Base-by-base conservation (phyloP, 2,113 vertebrate genomes). In the Muscicapa adusta region DNA sequence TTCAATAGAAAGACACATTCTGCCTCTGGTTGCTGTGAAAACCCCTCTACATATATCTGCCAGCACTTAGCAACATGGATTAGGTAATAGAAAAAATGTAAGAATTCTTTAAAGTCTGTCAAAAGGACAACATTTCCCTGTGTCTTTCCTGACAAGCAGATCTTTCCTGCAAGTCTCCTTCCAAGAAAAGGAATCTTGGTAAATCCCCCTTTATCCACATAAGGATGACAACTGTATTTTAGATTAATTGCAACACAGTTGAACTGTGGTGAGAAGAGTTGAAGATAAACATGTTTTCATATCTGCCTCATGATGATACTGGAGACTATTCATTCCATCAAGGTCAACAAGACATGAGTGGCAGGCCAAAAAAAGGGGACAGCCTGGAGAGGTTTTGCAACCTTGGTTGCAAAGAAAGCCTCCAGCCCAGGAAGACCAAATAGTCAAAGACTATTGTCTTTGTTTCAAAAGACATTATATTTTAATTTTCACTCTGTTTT, bases 171-270 rank as follows among this genome's bases (percentile, higher is more conserved):
- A 9, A 8, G 5, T 43, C 18, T 31, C n/a, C 12, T 73, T 79
- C 48, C 18, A 63, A 43, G 18, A 12, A 70, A 63, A 22, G 6
- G 7, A 6, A 2, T 47, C 9, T 40, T 33, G 13, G 1, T 67
- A 29, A 85, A 5, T 5, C 34, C 4, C 5, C 8, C 4, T 50
- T 63, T 72, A 38, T 51, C 29, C 20, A 43, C 0, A 0, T 6
- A 9, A 45, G 11, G 4, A 26, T 20, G 6, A 61, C 16, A 45
- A 51, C 11, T 19, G 1, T 18, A 31, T 34, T 65, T 42, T 12
- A 33, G 31, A 26, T 75, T 38, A 34, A 1, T 43, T 34, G 43
- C 8, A 31, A 42, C 5, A 18, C 1, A 19, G 6, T 8, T 85
- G 11, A 38, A 3, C 7, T 18, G 6, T 5, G 2, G 2, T 31